Conservation (phyloP, 2,113 vertebrate species). For the Marcusenius ussheri region DNA sequence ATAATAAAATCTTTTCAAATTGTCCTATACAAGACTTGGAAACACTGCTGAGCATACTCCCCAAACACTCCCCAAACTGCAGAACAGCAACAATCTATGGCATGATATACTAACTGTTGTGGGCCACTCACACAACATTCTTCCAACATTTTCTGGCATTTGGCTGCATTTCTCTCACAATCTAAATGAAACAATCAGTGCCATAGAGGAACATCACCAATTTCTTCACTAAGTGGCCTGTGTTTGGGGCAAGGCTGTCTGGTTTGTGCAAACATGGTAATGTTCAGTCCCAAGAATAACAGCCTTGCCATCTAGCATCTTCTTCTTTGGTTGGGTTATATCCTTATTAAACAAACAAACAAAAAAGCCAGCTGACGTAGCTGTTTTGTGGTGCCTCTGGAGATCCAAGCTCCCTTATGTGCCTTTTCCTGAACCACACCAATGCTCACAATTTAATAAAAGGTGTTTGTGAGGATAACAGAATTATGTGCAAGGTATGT, state of each 20-base stretch:
- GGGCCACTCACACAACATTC: not conserved
- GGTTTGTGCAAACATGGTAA: not conserved
- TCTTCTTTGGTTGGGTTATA: not conserved
- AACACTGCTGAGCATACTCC: not conserved
- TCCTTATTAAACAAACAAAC: not conserved
- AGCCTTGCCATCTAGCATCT: not conserved
- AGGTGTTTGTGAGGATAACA: not conserved
- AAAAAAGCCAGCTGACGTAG: not conserved
- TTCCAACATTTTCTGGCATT: not conserved
- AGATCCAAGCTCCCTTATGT: not conserved
- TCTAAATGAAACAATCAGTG: not conserved
- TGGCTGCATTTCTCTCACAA: not conserved
- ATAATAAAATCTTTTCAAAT: not conserved
- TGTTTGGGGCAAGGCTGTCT: not conserved
- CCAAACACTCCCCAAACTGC: not conserved
- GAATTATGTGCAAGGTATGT: not conserved
- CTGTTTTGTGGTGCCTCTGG: not conserved
- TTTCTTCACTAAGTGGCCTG: not conserved
- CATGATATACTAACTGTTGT: not conserved
- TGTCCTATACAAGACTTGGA: not conserved
- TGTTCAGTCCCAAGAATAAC: not conserved
- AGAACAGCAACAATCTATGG: not conserved
- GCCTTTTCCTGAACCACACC: not conserved
- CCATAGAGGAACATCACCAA: not conserved
- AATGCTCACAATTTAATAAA: not conserved